Conservation (phyloP, 2,888 invertebrate species). For the Spicauda simplicius region DNA sequence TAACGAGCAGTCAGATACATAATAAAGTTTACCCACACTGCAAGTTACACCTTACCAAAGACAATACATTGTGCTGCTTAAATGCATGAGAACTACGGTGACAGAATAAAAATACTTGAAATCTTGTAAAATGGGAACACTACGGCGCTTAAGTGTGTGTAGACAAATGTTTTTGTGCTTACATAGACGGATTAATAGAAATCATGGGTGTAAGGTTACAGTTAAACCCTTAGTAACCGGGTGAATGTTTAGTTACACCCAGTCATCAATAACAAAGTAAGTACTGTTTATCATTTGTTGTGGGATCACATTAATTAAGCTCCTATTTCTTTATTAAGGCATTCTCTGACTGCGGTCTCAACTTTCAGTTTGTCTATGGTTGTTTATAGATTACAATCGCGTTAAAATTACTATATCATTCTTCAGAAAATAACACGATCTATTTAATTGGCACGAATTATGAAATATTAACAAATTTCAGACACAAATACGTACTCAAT, state of each 20-base stretch:
- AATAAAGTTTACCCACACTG: too few species aligned
- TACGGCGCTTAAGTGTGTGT: conserved; percentile 76
- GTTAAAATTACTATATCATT: too few species aligned
- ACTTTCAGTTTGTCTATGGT: conserved; percentile 37
- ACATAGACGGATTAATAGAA: conserved; percentile 49
- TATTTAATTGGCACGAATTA: too few species aligned
- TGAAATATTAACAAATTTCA: too few species aligned
- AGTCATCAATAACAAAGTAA: conserved; percentile 69
- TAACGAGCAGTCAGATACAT: too few species aligned
- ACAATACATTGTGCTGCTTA: conserved; percentile 61
- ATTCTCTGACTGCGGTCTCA: conserved; percentile 64
- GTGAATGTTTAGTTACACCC: conserved; percentile 58
- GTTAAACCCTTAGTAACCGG: conserved; percentile 58
- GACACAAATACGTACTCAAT: too few species aligned
- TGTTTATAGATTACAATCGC: not conserved
- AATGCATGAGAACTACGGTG: conserved; percentile 77
- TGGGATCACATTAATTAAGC: conserved; percentile 70
- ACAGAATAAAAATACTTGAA: conserved; percentile 55
- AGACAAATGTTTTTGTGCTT: conserved; percentile 73
- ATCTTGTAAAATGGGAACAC: conserved; percentile 57
- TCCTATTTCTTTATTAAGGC: conserved; percentile 70
- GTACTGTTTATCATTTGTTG: conserved; percentile 75
- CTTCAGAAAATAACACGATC: too few species aligned
- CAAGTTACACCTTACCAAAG: conserved; percentile 29
- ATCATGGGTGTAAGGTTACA: conserved; percentile 57